Evolutionary conservation across 64 coral and sea anemone species (phyloP), one percentile per base, ranked within the genome.

Genomic region (Astreopora myriophthalma): DNA sequence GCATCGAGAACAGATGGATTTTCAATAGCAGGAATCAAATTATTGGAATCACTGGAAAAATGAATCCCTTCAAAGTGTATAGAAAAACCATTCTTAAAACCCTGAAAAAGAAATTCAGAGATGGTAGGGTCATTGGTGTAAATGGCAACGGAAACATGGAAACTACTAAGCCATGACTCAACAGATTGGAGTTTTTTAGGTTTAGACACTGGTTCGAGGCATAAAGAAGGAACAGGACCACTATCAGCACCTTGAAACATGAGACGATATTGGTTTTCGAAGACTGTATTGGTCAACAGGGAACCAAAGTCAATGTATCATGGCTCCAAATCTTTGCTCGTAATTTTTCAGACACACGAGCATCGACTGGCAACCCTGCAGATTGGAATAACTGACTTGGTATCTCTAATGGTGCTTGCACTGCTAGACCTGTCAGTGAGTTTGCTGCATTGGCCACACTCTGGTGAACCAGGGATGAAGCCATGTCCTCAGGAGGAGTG

Each of bases 81-180:
- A 44, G 40, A 44, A 44, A 44, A 44, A 3, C 40, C 40, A 6
- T 44, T 44, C 40, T 44, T 8, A 44, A 10, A 44, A 10, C 6
- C 11, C 6, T 44, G 6, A 8, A 44, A 44, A 44, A 6, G 40
- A 44, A 44, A 44, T 44, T 6, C 40, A 8, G 40, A 8, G 11
- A 8, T 44, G 40, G 40, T 44, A 44, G 40, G 42, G 42, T 46
- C 5, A 5, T 38, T 62, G 32, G 77, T 80, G 29, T 71, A 91
- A 30, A 91, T 42, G 3, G 76, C 89, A 8, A 83, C 27, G 84
- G 84, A 91, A 13, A 91, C 70, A 84, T 91, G 89, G 32, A 91
- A 91, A 58, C 76, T 79, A 51, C 32, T 83, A 33, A 91, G 25
- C 76, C 89, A 91, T 32, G 76, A 36, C 24, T 91, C 61, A 39